Percentiles rank a stretch among this genome's conserved stretches.
Evolutionary conservation across 2,888 invertebrate genomes (phyloP).

Genomic region (Diarsia dahlii): DNA sequence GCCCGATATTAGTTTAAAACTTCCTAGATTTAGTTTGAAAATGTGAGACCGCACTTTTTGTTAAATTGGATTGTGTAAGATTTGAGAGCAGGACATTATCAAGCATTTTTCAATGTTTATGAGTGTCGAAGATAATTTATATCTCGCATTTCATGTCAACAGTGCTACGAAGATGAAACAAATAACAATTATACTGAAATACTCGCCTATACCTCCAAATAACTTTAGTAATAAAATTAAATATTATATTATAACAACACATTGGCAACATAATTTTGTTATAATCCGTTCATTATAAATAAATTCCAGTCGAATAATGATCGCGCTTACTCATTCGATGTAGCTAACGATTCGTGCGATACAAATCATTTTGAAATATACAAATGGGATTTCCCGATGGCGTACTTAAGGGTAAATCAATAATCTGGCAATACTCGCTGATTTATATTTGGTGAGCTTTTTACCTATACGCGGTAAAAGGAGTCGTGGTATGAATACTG

Average conservation of each 20-base stretch:
- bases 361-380: conserved; percentile 66
- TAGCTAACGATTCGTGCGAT: conserved; percentile 60
- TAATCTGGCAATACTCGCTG: conserved; percentile 69
- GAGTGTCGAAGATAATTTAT: neutral
- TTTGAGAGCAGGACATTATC: conserved; percentile 18
- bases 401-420: conserved; percentile 67
- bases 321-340: conserved; percentile 41
- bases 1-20: conserved; percentile 65
- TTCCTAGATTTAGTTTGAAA: conserved; percentile 60
- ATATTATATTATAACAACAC: neutral
- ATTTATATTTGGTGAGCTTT: conserved; percentile 77
- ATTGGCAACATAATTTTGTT: neutral
- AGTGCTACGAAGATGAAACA: neutral
- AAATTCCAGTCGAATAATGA: conserved; percentile 38
- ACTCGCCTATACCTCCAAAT: neutral
- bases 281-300: conserved; percentile 33
- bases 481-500: conserved; percentile 75
- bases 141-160: neutral
- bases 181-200: neutral
- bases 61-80: conserved; percentile 45
- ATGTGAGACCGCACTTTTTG: conserved; percentile 58
- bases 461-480: conserved; percentile 71
- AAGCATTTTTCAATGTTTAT: neutral
- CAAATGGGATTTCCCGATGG: conserved; percentile 65
- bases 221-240: too few relatives aligned